Evolutionary conservation across 1,140 invertebrate genomes (phyloP), one percentile per base, ranked within the genome.

Genomic region (Anoplophora glabripennis): DNA sequence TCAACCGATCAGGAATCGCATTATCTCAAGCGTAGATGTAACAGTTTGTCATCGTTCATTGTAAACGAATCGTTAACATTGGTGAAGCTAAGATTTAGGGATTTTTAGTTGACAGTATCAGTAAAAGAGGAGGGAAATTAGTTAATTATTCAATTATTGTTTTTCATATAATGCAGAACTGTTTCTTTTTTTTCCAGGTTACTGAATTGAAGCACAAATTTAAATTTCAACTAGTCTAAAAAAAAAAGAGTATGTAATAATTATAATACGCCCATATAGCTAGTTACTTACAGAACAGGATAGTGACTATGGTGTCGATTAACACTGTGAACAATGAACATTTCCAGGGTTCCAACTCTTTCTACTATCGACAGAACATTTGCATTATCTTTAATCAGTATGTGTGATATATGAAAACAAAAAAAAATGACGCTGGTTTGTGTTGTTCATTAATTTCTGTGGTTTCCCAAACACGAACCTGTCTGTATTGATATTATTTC

Each of bases 151-250:
- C n/a, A n/a, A n/a, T n/a, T n/a, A n/a, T n/a, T n/a, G n/a, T n/a
- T n/a, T n/a, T n/a, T n/a, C n/a, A n/a, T n/a, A n/a, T n/a, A n/a
- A n/a, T n/a, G n/a, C n/a, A 28, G 5, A 28, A 28, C 21, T 5
- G 21, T 28, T 28, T 28, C 5, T 53, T 53, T 54, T 34, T 54
- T 54, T 54, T 54, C n/a, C 51, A 54, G 52, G 52, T 54, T 54
- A 54, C 33, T 54, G 52, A 54, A 44, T 42, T 34, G 17, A 36
- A 44, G 44, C 38, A 38, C 42, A 38, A 54, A 54, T 44, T 54
- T 44, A 28, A 44, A 41, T 41, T 44, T 54, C 38, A 54, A 14
- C 52, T 54, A 54, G 52, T 40, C 38, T 54, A 54, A 40, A 44
- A 17, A 44, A 42, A 54, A 42, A 54, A 37, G 21, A 40, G 17